Percentiles rank a stretch among this genome's conserved stretches.
Conservation (phyloP, 2,888 invertebrate species). For the Gymnocheta viridis region DNA sequence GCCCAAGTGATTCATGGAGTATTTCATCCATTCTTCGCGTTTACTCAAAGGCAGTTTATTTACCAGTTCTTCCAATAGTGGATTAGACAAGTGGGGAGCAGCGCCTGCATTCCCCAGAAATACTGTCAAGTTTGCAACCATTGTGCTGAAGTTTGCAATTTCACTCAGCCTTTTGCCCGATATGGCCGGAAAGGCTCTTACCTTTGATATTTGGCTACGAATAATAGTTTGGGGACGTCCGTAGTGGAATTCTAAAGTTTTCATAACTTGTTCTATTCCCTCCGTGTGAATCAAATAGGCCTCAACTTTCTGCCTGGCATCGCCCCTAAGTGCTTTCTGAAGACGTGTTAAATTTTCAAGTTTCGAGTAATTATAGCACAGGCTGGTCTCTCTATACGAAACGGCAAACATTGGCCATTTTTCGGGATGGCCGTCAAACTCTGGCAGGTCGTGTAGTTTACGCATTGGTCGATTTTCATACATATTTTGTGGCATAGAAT, state of each 20-base stretch:
- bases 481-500: not conserved
- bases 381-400: constrained; percentile 35
- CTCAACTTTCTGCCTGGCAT: constrained; percentile 3
- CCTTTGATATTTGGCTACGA: constrained; percentile 13
- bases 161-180: not conserved
- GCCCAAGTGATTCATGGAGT: not conserved
- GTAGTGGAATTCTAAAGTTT: constrained; percentile 5
- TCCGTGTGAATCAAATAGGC: not conserved
- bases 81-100: not conserved
- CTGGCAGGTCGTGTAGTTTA: constrained; percentile 50
- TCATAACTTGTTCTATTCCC: not conserved
- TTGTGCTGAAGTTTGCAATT: not conserved
- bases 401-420: constrained; percentile 55
- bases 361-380: constrained; percentile 29
- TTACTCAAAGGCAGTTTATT: not conserved
- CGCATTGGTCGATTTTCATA: constrained; percentile 25
- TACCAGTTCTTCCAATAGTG: not conserved
- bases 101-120: not conserved
- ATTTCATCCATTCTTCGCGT: constrained; percentile 11
- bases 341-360: constrained; percentile 49
- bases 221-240: constrained; percentile 10
- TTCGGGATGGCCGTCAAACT: constrained; percentile 42
- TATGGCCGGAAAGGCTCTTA: not conserved
- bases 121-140: not conserved
- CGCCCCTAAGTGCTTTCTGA: constrained; percentile 39